Conservation (phyloP, 1,140 invertebrate species). For the Heliconius hermathena region DNA sequence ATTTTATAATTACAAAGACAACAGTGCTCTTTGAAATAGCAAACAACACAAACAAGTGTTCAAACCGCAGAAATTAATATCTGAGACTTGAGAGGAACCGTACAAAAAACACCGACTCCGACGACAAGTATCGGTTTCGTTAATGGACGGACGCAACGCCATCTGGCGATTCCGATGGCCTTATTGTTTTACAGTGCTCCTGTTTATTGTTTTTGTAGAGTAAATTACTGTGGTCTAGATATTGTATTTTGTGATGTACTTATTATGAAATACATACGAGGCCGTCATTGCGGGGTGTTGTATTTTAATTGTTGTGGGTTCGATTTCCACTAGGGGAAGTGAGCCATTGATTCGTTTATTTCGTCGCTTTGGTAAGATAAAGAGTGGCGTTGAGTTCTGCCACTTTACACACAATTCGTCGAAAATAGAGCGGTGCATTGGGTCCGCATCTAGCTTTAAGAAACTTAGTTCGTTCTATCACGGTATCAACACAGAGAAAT, state of each 20-base stretch:
- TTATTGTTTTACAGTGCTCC: constrained; percentile 17
- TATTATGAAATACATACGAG: too few species aligned
- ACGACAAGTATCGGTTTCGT: constrained; percentile 36
- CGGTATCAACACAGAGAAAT: too few species aligned
- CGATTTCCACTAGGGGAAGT: background rate
- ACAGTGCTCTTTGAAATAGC: background rate
- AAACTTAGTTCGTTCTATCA: too few species aligned
- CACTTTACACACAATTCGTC: background rate
- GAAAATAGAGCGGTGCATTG: background rate
- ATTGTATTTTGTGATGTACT: background rate
- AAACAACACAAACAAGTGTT: constrained; percentile 24
- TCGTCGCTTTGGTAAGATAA: background rate
- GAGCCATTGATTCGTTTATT: background rate
- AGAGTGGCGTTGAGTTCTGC: background rate
- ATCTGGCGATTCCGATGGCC: constrained; percentile 36
- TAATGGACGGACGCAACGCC: constrained; percentile 36
- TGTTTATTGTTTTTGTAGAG: background rate
- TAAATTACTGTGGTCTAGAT: constrained; percentile 10
- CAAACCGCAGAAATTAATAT: constrained; percentile 36
- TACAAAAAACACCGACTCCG: constrained; percentile 24
- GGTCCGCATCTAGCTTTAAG: too few species aligned
- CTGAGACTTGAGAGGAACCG: background rate
- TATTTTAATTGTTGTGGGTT: background rate
- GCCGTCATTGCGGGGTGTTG: background rate
- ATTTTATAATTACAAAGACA: background rate